Evolutionary conservation across 2,888 invertebrate genomes (phyloP), one percentile per base, ranked within the genome.

Genomic region (Carpatolechia fugitivella): DNA sequence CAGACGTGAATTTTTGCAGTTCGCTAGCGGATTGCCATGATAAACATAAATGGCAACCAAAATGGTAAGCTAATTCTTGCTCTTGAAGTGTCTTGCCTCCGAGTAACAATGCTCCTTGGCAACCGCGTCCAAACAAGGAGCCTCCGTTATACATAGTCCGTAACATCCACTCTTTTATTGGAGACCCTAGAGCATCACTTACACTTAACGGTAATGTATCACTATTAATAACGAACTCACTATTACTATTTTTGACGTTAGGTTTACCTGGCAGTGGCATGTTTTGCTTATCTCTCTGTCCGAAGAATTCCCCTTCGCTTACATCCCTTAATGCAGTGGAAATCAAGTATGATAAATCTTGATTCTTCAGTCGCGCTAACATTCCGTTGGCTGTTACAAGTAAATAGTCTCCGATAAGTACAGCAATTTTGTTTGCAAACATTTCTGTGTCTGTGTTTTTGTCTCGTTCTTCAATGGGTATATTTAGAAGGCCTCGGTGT

Each of bases 401-500:
- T 56, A 97, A 88, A 76, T 96, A 97, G 76, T 97, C 97, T 24
- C 96, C 97, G 60, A 95, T 95, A 0, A 97, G 89, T 10, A 97
- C 91, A 0, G 97, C 96, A 67, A 97, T 95, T 90, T 97, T 97
- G 76, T 97, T 97, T 0, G 97, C 97, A 78, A 95, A 96, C 73
- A 95, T 92, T 87, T 96, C 93, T 56, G 96, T 95, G 47, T 93
- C 93, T 29, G 90, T 86, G 52, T 91, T 91, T 18, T 89, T 82
- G 11, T 87, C 75, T 63, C 92, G 82, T 35, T 91, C 82, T 64
- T 92, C 91, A 1, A 71, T 54, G 0, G 83, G 76, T 62, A 89
- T 78, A 61, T 91, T 90, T n/a, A 90, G 64, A 5, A 91, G 59
- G 1, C 91, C 95, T 79, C 93, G 91, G 78, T 97, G 97, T 10